Percentiles rank a stretch among this genome's conserved stretches.
phyloP scores from a whole-genome alignment of 1,140 invertebrate genomes.

The Cotesia glomerata region DNA sequence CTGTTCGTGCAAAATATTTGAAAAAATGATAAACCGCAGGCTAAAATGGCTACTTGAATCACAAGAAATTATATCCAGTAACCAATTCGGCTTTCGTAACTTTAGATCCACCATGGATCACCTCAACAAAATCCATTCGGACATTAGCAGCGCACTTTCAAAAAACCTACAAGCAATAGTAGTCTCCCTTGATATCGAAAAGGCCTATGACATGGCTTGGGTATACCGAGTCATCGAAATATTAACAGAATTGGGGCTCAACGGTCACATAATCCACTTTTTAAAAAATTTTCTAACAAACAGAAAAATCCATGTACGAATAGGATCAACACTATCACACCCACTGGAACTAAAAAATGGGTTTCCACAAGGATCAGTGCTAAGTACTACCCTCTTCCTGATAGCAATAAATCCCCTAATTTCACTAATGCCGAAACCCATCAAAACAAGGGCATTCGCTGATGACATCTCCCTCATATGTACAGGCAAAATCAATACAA shows the following conservation, averaged over 20 bases:
- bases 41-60: neutral
- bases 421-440: neutral
- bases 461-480: too few species aligned
- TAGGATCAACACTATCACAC: neutral
- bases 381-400: slow-evolving; percentile 1
- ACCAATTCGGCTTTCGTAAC: slow-evolving; percentile 1
- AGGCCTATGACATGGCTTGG: too few species aligned
- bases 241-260: neutral
- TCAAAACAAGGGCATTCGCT: neutral
- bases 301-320: neutral
- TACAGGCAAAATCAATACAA: too few species aligned
- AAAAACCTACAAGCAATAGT: neutral
- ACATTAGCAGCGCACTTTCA: neutral
- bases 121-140: neutral
- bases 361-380: neutral
- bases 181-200: neutral
- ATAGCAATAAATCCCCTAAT: neutral
- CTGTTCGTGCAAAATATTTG: neutral
- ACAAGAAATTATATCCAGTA: neutral
- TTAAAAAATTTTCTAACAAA: neutral
- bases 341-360: neutral
- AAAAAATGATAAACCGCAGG: neutral
- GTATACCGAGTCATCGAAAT: neutral
- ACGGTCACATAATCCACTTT: neutral
- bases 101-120: neutral